Evolutionary conservation across 2,797 vertebrate species (phyloP).

Genomic region (Schizopygopsis pylzovi): DNA sequence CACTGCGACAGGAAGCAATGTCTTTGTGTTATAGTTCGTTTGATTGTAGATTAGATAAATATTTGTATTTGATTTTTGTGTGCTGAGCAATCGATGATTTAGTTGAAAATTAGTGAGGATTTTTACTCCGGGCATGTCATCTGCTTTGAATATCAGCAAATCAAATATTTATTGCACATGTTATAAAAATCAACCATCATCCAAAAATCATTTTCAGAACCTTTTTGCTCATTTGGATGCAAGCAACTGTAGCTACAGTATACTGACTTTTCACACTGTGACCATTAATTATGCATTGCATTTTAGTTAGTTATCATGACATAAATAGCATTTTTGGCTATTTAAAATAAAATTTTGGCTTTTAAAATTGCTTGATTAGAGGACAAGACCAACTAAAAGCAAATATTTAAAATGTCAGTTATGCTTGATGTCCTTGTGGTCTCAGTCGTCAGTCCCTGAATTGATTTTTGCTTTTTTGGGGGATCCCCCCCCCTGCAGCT

Average conservation of each 20-base stretch:
- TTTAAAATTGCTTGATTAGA: constrained; percentile 11
- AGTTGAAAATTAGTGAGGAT: not conserved
- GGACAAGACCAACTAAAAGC: constrained; percentile 11
- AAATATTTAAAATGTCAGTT: constrained; percentile 21
- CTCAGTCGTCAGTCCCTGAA: not conserved
- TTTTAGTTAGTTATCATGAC: constrained; percentile 9
- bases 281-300: not conserved
- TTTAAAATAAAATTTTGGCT: not conserved
- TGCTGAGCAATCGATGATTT: not conserved
- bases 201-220: not conserved
- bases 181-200: constrained; percentile 6
- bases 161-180: not conserved
- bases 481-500: constrained; percentile 4
- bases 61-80: constrained; percentile 25
- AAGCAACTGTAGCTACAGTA: not conserved
- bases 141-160: not conserved
- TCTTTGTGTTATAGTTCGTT: constrained; percentile 24
- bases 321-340: not conserved
- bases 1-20: constrained; percentile 32
- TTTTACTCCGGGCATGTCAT: not conserved
- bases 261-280: not conserved
- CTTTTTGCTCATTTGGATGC: not conserved
- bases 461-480: not conserved
- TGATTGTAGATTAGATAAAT: constrained; percentile 35
- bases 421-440: constrained; percentile 14